Evolutionary conservation across 1,140 invertebrate genomes (phyloP).

Genomic region (Myzus persicae): DNA sequence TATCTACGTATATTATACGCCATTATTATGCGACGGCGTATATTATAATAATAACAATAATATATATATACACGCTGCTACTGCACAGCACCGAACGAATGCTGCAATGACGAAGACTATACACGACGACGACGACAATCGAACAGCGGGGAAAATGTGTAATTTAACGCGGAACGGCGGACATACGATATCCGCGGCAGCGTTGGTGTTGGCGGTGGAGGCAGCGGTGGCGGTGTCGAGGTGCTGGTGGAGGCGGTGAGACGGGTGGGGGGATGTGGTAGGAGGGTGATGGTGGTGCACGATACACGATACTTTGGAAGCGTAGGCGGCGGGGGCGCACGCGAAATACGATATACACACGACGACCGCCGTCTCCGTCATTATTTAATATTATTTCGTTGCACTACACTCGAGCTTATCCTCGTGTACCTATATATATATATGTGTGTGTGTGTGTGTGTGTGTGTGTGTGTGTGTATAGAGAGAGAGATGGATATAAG

Average conservation of each 20-base stretch:
- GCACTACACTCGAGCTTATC: background rate
- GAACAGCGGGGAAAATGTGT: constrained; percentile 20
- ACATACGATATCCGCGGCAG: constrained; percentile 43
- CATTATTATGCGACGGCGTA: too few species aligned
- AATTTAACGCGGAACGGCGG: constrained; percentile 25
- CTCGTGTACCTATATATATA: background rate
- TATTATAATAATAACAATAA: constrained; percentile 13
- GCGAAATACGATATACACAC: constrained; percentile 37
- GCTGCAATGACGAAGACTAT: background rate
- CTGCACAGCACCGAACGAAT: background rate
- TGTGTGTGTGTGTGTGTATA: background rate
- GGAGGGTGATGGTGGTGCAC: background rate
- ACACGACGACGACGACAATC: background rate
- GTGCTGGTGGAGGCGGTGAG: background rate
- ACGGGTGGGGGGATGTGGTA: background rate
- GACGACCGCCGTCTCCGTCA: background rate
- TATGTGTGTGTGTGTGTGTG: background rate
- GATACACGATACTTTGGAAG: constrained; percentile 31
- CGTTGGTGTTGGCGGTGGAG: background rate
- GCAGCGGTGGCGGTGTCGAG: background rate
- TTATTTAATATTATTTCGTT: constrained; percentile 43
- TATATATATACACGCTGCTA: background rate
- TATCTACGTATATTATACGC: too few species aligned
- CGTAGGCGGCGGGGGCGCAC: background rate
- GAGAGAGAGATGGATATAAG: background rate